These are phyloP conservation scores for Rotaria magnacalcarata DNA, from an alignment of 2,888 invertebrate species.

Conservation along the genomic window DNA sequence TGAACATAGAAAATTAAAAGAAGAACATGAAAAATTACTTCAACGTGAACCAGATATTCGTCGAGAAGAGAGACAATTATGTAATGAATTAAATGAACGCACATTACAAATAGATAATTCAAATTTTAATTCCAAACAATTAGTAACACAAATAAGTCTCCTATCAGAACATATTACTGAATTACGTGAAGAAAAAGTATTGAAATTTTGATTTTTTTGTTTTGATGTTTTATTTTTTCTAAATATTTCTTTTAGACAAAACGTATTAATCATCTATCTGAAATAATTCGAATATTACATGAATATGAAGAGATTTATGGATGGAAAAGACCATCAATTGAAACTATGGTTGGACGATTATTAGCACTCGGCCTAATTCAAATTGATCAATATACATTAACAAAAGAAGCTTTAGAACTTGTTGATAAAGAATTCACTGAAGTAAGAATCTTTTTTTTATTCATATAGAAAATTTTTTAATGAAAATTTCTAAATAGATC, in stretches of 20 bases:
- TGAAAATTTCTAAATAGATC: neutral
- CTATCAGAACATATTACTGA: neutral
- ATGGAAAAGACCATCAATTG: slow-evolving; percentile 27
- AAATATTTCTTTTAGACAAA: neutral
- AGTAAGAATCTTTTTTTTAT: neutral
- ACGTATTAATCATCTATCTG: slow-evolving; percentile 2
- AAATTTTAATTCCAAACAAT: neutral
- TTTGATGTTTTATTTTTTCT: too few relatives aligned
- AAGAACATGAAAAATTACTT: slow-evolving; percentile 15
- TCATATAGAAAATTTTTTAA: too few relatives aligned
- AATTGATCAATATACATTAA: neutral
- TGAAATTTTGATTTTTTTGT: neutral
- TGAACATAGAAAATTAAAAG: slow-evolving; percentile 12
- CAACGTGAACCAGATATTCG: slow-evolving; percentile 20
- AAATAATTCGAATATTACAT: neutral
- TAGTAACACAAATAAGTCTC: slow-evolving; percentile 9
- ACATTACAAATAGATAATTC: slow-evolving; percentile 4
- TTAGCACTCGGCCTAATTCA: neutral
- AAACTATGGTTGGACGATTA: slow-evolving; percentile 21
- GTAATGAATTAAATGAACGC: slow-evolving; percentile 33
- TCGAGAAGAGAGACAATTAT: slow-evolving; percentile 27
- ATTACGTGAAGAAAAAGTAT: slow-evolving; percentile 28
- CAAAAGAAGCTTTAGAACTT: slow-evolving; percentile 29
- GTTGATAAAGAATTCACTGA: slow-evolving; percentile 17
- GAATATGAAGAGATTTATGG: slow-evolving; percentile 34